A percentile compares a stretch with the other conserved stretches of the same genome.
Evolutionary conservation across 2,113 vertebrate species (phyloP).

Genomic region (Hyperoodon ampullatus): DNA sequence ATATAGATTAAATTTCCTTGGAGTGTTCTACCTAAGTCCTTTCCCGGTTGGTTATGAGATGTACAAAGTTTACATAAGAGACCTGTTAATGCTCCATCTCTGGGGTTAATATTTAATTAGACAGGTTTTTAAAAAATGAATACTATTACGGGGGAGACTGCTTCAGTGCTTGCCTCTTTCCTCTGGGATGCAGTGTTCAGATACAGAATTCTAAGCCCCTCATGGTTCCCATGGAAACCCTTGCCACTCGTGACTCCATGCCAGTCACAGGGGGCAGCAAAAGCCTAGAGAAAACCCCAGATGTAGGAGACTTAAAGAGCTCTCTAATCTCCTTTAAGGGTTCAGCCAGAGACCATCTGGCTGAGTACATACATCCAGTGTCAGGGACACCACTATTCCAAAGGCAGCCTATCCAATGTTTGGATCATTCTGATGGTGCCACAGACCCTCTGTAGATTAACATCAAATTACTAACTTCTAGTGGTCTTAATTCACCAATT

Average conservation of each 20-base stretch:
- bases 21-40: constrained; percentile 23
- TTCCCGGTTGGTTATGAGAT: constrained; percentile 22
- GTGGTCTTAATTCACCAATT: not conserved
- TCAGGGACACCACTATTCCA: not conserved
- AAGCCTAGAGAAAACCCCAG: not conserved
- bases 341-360: not conserved
- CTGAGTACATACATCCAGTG: not conserved
- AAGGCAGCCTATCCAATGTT: not conserved
- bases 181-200: constrained; percentile 44
- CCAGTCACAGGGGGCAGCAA: not conserved
- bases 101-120: constrained; percentile 82
- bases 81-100: constrained; percentile 50
- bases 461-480: not conserved
- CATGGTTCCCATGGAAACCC: constrained; percentile 50
- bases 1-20: constrained; percentile 2
- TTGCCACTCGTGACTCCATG: not conserved
- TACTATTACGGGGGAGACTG: not conserved
- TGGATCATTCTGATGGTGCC: not conserved
- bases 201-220: constrained; percentile 40
- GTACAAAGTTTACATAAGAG: constrained; percentile 54
- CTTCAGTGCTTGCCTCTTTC: constrained; percentile 42
- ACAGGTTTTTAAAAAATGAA: constrained; percentile 16
- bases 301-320: not conserved
- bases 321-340: not conserved
- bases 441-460: not conserved